A percentile compares a stretch with the other conserved stretches of the same genome.
Conservation (phyloP, 1,140 invertebrate species). For the Agrypnia vestita region DNA sequence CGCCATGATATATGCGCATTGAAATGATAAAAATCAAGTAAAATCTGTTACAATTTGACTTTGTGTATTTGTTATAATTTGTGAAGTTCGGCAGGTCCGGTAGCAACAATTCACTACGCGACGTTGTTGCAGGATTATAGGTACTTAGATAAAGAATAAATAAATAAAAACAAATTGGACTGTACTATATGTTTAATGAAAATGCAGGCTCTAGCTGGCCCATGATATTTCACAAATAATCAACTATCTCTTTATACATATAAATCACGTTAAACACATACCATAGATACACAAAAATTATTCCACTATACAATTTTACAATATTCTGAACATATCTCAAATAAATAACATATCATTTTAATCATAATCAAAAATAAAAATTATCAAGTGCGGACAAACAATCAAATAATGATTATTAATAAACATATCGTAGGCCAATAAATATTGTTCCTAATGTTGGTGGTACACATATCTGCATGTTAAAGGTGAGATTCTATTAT, state of each 20-base stretch:
- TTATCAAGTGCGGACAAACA: neutral
- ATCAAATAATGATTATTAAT: conserved; percentile 14
- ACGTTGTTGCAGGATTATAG: too few species aligned
- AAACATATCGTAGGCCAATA: neutral
- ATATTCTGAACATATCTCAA: conserved; percentile 42
- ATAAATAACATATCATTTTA: conserved; percentile 46
- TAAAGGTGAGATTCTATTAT: conserved; percentile 25
- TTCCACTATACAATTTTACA: conserved; percentile 53
- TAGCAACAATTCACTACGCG: too few species aligned
- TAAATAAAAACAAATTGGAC: conserved; percentile 9
- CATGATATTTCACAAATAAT: conserved; percentile 47
- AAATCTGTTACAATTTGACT: too few species aligned
- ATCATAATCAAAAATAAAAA: conserved; percentile 13
- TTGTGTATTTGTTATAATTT: too few species aligned
- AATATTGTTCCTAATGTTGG: conserved; percentile 8
- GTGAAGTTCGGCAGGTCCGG: too few species aligned
- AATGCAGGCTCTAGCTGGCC: conserved; percentile 44
- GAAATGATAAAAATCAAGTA: too few species aligned
- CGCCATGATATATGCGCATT: too few species aligned
- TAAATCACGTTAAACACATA: conserved; percentile 46
- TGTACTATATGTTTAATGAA: conserved; percentile 46
- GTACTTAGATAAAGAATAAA: conserved; percentile 16
- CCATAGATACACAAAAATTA: conserved; percentile 41
- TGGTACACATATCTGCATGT: neutral
- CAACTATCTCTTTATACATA: conserved; percentile 46